Evolutionary conservation across 2,113 vertebrate species (phyloP), one percentile per base, ranked within the genome.

Genomic region (Orthochromis malagaraziensis): DNA sequence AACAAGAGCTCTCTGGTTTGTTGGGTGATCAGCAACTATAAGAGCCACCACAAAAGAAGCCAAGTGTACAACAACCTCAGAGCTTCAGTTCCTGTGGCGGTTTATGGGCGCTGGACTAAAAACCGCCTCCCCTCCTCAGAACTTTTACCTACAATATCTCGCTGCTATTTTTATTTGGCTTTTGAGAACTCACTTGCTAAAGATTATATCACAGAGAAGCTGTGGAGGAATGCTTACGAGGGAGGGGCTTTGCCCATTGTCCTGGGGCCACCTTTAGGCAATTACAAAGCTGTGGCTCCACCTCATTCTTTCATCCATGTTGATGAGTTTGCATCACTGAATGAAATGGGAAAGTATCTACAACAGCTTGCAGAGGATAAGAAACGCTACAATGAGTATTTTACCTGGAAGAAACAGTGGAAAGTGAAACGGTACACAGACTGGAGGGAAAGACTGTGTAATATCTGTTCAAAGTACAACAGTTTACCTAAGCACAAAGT

Each of bases 131-230:
- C 93, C 1, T 35, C 92, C 0, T 2, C 14, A 6, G 95, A 90
- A 5, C 97, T 99, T 47, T 85, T 98, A 58, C 93, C 96, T 16
- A 97, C 96, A 0, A 93, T 98, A 16, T 97, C 97, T 38, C 95
- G 3, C 3, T 99, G 98, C 91, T 97, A 95, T 92, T 99, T 99
- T 92, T 99, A 99, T 82, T 95, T 99, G 73, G 96, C 98, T n/a
- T 98, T 99, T 0, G 98, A 99, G 93, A 99, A 99, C 92, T 96
- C 97, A 0, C 29, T 95, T 42, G 92, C 96, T 91, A 96, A 70
- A 6, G 98, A 99, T 93, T 99, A 99, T 60, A 98, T 99, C 93
- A 99, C 98, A 0, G 98, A 99, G 92, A 99, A 99, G 92, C 95
- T 99, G 31, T 99, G 98, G 98, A 92, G 93, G 45, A 99, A 99